These are phyloP conservation scores for Siniperca undulata DNA, from an alignment of 2,797 vertebrate genomes.

Conservation along the genomic window DNA sequence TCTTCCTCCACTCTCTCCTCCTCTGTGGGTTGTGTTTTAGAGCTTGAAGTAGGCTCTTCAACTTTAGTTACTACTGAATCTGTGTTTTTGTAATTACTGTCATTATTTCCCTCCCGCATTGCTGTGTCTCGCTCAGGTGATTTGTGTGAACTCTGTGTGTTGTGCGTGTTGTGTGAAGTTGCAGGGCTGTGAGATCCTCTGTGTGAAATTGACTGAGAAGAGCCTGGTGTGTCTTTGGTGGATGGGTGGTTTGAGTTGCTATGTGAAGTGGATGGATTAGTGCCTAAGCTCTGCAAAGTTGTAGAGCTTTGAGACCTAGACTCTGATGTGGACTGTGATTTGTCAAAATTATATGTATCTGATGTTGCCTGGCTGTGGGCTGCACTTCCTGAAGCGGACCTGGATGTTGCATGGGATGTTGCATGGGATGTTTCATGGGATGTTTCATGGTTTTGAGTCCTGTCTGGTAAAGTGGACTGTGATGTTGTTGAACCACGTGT, in stretches of 20 bases:
- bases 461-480: conserved; percentile 66
- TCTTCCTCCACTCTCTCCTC: conserved; percentile 54
- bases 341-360: conserved; percentile 44
- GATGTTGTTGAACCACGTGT: conserved; percentile 50
- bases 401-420: conserved; percentile 44
- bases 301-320: conserved; percentile 42
- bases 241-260: conserved; percentile 35
- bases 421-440: too few species aligned
- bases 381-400: conserved; percentile 33
- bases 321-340: conserved; percentile 39
- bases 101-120: conserved; percentile 38
- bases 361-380: conserved; percentile 41
- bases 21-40: conserved; percentile 53
- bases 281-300: conserved; percentile 17
- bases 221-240: conserved; percentile 20
- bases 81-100: conserved; percentile 46
- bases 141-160: conserved; percentile 52
- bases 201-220: conserved; percentile 53
- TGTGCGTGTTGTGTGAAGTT: conserved; percentile 51
- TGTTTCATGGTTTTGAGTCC: conserved; percentile 53
- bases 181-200: conserved; percentile 51
- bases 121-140: conserved; percentile 54
- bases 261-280: conserved; percentile 42
- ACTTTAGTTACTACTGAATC: conserved; percentile 52
- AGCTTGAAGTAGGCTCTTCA: conserved; percentile 64